Evolutionary conservation across 2,797 vertebrate species (phyloP), one percentile per base, ranked within the genome.

Genomic region (Cryptoblepharus egeriae): DNA sequence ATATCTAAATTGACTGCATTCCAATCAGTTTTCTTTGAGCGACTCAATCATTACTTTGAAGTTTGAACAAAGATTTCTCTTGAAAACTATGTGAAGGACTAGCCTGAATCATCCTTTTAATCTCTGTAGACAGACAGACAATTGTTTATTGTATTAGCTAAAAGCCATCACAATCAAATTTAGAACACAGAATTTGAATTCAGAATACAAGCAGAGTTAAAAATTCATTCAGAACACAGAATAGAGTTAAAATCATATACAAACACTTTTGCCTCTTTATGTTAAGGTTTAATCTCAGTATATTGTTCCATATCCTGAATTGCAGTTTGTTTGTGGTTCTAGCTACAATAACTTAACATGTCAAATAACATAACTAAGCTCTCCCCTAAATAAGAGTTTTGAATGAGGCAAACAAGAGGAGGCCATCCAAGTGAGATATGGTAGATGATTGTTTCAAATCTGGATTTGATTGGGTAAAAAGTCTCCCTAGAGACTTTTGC

Each of bases 401-500:
- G n/a, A n/a, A n/a, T n/a, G n/a, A n/a, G n/a, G n/a, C n/a, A n/a
- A n/a, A n/a, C n/a, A n/a, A n/a, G n/a, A n/a, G 45, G n/a, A 75
- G 83, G 52, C 78, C 85, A 79, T 0, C 13, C 49, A 11, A 85
- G 28, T 77, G 42, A n/a, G 75, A 22, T 26, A 76, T 70, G n/a
- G 57, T 39, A 52, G 32, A 3, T 84, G 5, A 18, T 49, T 88
- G 64, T 58, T 69, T 64, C 4, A 65, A 70, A 6, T 32, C 39
- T 42, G 30, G 5, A 75, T 82, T 85, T 68, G 6, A 57, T 11
- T 45, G 20, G 32, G 58, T 28, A 2, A 3, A 45, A 81, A 10
- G 42, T 2, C 4, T 6, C 26, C 26, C 12, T 11, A 28, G 9
- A 69, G 8, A 61, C 18, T 10, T 72, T 78, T 55, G 16, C 22